Evolutionary conservation across 2,113 vertebrate species (phyloP).

Genomic region (Erythrocercus mccallii): DNA sequence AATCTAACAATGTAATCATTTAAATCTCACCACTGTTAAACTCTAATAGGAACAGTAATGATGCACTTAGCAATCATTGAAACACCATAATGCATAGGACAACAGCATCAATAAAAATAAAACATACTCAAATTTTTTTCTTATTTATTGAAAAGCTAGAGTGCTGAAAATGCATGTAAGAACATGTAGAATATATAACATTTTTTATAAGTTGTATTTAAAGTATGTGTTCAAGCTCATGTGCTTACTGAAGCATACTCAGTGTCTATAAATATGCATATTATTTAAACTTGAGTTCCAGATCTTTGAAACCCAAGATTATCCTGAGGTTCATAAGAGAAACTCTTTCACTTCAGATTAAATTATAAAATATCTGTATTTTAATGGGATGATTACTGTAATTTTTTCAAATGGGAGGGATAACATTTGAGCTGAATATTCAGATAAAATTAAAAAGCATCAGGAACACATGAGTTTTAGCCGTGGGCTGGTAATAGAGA

Average conservation of each 20-base stretch:
- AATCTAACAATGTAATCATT: not conserved
- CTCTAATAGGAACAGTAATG: not conserved
- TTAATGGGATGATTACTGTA: not conserved
- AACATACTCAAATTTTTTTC: not conserved
- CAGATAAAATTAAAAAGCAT: not conserved
- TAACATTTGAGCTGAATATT: not conserved
- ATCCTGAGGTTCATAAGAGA: not conserved
- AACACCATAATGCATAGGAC: not conserved
- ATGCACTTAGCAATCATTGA: not conserved
- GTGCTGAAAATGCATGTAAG: not conserved
- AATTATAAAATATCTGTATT: not conserved
- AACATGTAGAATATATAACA: not conserved
- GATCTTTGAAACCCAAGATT: not conserved
- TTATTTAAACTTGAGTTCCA: not conserved
- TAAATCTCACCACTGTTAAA: not conserved
- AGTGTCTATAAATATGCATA: not conserved
- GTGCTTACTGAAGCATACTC: not conserved
- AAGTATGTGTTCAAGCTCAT: not conserved
- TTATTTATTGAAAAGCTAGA: not conserved
- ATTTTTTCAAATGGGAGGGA: not conserved
- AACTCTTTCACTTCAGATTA: not conserved
- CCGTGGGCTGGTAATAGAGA: not conserved
- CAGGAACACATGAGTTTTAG: not conserved
- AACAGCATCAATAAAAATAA: not conserved
- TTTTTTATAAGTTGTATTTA: not conserved